Evolutionary conservation across 2,113 vertebrate genomes (phyloP), one percentile per base, ranked within the genome.

Genomic region (Dipodomys ordii): DNA sequence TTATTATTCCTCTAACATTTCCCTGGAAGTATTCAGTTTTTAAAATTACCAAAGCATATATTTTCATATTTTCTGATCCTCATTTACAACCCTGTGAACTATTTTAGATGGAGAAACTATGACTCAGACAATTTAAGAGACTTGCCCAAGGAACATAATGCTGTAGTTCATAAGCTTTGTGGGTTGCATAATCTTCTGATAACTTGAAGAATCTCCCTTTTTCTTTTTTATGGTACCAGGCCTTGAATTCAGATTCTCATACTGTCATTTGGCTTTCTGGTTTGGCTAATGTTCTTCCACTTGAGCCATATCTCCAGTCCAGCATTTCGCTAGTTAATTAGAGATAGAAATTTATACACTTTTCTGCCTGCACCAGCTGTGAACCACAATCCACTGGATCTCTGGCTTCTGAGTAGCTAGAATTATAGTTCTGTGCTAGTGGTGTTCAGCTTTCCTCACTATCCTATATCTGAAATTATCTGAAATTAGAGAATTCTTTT

Each of bases 81-180:
- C 81, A 92, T 92, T 93, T 92, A 87, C 3, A 95, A 68, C 28
- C 9, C 15, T 68, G 10, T 82, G 22, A 94, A 85, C 25, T 39
- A 32, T 57, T 88, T 83, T 23, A 76, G 32, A 32, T 82, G 19
- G 80, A 83, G 72, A 97, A 88, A 7, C 4, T 49, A 76, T 83
- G 57, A 87, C 15, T 85, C 44, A 87, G 35, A 77, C n/a, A 60
- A 76, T 30, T 69, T 85, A 76, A 91, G 39, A 92, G 46, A 79
- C 30, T 83, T 92, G 32, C 28, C 76, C 27, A 57, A 71, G 25
- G 6, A 84, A 89, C 25, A 72, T 32, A 64, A 20, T 60, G 6
- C 0, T 74, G 1, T 7, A 32, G 9, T 8, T 89, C 28, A 73
- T 28, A 77, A 65, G 79, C 5, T 91, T 80, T n/a, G 74, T 74